Percentiles rank a stretch among this genome's conserved stretches.
These are phyloP conservation scores for Diploscapter pachys DNA, from an alignment of 1,140 invertebrate species.

Conservation along the genomic window DNA sequence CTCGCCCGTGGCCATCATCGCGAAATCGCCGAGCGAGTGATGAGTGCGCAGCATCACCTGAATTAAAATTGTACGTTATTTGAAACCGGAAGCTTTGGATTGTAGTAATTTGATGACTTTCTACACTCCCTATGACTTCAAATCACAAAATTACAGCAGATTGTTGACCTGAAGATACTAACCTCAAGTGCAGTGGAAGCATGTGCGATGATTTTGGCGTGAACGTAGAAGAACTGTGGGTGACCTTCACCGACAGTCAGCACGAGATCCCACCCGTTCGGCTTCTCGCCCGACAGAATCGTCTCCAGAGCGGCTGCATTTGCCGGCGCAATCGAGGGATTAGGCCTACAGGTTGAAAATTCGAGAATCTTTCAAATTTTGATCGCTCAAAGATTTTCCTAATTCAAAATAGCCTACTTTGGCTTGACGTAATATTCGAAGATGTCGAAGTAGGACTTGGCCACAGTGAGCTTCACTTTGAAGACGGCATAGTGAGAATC, in stretches of 20 bases:
- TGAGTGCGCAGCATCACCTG: not conserved
- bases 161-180: not conserved
- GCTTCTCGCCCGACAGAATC: constrained; percentile 18
- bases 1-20: constrained; percentile 10
- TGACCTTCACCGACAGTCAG: constrained; percentile 12
- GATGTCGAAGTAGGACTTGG: constrained; percentile 7
- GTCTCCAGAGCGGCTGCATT: not conserved
- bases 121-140: too few relatives aligned
- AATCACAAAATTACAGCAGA: too few relatives aligned
- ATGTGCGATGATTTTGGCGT: not conserved
- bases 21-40: not conserved
- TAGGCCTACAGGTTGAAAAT: not conserved
- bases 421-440: not conserved
- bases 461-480: constrained; percentile 36
- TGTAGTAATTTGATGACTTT: too few relatives aligned
- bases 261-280: constrained; percentile 14
- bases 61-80: too few relatives aligned
- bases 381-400: not conserved
- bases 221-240: constrained; percentile 7
- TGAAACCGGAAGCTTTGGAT: too few relatives aligned
- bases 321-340: not conserved
- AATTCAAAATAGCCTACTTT: constrained; percentile 1
- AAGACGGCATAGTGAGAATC: not conserved
- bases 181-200: constrained; percentile 3
- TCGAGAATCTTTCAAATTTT: not conserved